Percentiles rank a stretch among this genome's conserved stretches.
These are phyloP conservation scores for Phyllopteryx taeniolatus DNA, from an alignment of 2,113 vertebrate species.

Conservation along the genomic window DNA sequence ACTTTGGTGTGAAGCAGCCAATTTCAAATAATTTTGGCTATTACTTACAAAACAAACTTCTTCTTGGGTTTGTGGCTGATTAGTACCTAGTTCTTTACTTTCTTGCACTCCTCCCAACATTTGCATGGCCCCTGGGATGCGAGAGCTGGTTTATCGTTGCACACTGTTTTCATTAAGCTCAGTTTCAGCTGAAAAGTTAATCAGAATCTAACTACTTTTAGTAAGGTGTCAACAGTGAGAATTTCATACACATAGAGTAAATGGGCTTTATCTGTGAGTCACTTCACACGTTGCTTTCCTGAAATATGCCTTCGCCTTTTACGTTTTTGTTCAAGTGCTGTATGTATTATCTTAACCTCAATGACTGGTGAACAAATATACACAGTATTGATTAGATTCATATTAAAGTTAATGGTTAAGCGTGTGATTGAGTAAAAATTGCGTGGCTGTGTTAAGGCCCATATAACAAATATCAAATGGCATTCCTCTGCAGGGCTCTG, in stretches of 20 bases:
- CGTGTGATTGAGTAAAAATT: not conserved
- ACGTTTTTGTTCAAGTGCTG: not conserved
- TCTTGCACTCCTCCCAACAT: not conserved
- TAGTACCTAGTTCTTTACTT: not conserved
- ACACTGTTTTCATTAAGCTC: not conserved
- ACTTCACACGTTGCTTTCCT: not conserved
- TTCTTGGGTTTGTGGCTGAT: not conserved
- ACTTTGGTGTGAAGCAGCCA: not conserved
- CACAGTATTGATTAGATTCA: not conserved
- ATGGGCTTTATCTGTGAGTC: not conserved
- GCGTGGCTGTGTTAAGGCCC: not conserved
- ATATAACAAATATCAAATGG: conserved; percentile 14
- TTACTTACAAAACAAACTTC: not conserved
- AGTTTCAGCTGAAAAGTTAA: not conserved
- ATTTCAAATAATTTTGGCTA: not conserved
- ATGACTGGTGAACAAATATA: not conserved
- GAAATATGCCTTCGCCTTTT: conserved; percentile 1
- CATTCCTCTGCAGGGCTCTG: conserved; percentile 33
- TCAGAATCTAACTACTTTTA: not conserved
- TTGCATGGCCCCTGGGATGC: not conserved
- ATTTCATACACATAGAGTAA: not conserved
- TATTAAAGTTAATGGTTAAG: not conserved
- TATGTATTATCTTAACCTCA: not conserved
- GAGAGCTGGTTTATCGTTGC: not conserved
- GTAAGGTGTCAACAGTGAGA: not conserved